phyloP scores from a whole-genome alignment of 2,797 vertebrate species.

The Caiman crocodilus region DNA sequence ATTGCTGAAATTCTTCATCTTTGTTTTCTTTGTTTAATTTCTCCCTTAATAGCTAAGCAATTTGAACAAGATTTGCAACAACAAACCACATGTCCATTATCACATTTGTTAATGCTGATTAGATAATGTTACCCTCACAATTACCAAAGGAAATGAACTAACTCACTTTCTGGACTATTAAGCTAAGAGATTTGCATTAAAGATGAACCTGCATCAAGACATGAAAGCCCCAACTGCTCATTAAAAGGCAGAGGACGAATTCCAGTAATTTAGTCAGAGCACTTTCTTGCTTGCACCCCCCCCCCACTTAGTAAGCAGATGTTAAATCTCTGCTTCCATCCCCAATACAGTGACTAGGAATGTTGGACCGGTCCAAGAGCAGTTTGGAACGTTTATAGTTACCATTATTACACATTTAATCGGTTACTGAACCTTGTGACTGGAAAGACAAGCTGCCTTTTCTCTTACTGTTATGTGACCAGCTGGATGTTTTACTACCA shows the following conservation, averaged over 20 bases:
- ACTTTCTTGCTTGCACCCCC: neutral
- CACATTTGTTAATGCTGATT: constrained; percentile 44
- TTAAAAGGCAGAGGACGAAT: constrained; percentile 55
- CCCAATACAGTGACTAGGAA: neutral
- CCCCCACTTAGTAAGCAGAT: neutral
- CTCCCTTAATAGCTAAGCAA: neutral
- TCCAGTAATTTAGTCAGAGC: neutral
- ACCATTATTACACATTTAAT: neutral
- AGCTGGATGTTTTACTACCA: neutral
- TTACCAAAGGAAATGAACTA: constrained; percentile 59
- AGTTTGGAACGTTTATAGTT: neutral
- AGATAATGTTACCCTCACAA: constrained; percentile 29
- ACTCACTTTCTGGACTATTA: constrained; percentile 30
- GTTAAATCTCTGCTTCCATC: neutral
- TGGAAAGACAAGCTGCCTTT: neutral
- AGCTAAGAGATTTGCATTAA: neutral
- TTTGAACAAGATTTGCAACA: neutral
- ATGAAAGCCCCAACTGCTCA: constrained; percentile 38
- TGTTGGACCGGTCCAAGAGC: neutral
- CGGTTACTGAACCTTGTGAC: neutral
- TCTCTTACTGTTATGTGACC: neutral
- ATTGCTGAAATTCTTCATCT: neutral
- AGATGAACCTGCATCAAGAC: neutral
- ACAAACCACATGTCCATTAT: constrained; percentile 32
- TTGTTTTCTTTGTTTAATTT: neutral